A percentile compares a stretch with the other conserved stretches of the same genome.
phyloP scores from a whole-genome alignment of 2,797 vertebrate species.

The Rhinatrema bivittatum region DNA sequence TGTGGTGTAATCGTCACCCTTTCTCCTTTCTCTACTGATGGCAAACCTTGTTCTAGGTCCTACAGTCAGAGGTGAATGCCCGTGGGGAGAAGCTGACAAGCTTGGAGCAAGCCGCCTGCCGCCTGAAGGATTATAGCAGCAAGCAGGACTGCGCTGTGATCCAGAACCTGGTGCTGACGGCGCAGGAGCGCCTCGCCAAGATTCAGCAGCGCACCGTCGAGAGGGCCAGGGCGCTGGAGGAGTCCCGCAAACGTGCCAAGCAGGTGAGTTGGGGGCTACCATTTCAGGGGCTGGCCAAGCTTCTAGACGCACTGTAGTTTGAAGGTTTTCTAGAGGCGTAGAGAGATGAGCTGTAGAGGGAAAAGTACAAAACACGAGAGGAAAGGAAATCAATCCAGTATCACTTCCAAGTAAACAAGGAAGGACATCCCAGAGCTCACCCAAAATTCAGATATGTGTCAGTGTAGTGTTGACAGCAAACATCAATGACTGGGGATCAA shows the following conservation, averaged over 20 bases:
- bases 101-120: constrained; percentile 49
- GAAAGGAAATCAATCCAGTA: too few species aligned
- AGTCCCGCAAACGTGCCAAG: constrained; percentile 68
- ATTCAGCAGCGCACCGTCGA: constrained; percentile 58
- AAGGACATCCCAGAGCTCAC: too few species aligned
- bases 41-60: constrained; percentile 34
- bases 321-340: too few species aligned
- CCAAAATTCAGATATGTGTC: too few species aligned
- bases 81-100: constrained; percentile 48
- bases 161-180: constrained; percentile 66
- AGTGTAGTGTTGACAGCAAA: too few species aligned
- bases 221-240: constrained; percentile 61
- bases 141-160: constrained; percentile 70
- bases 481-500: too few species aligned
- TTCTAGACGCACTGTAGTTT: not conserved
- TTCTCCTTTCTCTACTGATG: not conserved
- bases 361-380: too few species aligned
- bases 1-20: too few species aligned
- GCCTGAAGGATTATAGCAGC: constrained; percentile 62
- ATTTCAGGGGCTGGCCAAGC: fast-evolving
- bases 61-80: constrained; percentile 52
- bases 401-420: too few species aligned
- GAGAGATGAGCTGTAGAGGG: too few species aligned
- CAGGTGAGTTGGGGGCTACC: too few species aligned
- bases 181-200: constrained; percentile 69